These are phyloP conservation scores for Leptonema lineaticorne DNA, from an alignment of 1,140 invertebrate species.

Conservation along the genomic window DNA sequence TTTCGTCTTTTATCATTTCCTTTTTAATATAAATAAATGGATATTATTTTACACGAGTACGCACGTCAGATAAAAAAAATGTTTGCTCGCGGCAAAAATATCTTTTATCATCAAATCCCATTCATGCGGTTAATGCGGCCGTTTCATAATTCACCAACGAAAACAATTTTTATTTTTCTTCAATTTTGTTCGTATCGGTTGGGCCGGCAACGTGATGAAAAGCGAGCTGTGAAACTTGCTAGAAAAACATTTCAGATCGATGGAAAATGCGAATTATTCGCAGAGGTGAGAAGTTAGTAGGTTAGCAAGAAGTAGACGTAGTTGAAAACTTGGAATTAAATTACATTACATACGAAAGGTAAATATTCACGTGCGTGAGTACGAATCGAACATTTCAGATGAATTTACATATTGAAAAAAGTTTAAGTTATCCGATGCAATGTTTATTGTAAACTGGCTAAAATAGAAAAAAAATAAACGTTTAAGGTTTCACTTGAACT, in stretches of 20 bases:
- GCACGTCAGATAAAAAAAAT: constrained; percentile 19
- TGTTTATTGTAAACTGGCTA: too few species aligned
- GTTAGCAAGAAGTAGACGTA: background rate
- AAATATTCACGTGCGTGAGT: too few species aligned
- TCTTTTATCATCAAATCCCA: constrained; percentile 21
- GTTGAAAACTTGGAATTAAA: too few species aligned
- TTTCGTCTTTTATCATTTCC: background rate
- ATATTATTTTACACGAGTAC: constrained; percentile 14
- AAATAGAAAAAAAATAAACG: too few species aligned
- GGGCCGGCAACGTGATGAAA: background rate
- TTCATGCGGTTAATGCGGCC: constrained; percentile 24
- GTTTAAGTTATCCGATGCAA: too few species aligned
- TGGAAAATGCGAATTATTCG: background rate
- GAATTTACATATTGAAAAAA: too few species aligned
- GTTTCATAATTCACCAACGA: constrained; percentile 21
- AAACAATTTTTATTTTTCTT: constrained; percentile 27
- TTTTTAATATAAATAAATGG: background rate
- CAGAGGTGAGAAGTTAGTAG: background rate
- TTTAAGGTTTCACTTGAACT: too few species aligned
- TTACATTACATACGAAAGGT: background rate
- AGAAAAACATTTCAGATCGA: constrained; percentile 1
- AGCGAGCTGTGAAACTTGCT: background rate
- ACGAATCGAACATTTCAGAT: too few species aligned
- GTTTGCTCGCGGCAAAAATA: constrained; percentile 24
- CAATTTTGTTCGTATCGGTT: constrained; percentile 5